Evolutionary conservation across 2,888 invertebrate species (phyloP).

Genomic region (Parnassius orleans): DNA sequence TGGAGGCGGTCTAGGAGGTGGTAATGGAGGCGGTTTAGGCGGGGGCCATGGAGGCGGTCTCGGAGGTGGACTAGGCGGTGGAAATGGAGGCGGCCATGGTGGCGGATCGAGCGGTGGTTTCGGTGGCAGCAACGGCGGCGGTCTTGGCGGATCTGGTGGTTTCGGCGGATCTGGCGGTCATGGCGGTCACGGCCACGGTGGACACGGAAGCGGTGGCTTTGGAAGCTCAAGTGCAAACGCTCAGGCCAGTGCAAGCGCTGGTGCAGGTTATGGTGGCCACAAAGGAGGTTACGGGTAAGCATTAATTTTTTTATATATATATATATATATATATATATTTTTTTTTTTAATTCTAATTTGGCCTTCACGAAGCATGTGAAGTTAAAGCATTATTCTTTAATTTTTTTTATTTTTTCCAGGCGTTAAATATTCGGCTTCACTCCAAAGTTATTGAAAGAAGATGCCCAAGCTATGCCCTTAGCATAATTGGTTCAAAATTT

Average conservation of each 20-base stretch:
- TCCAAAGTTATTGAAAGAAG: slow-evolving; percentile 1
- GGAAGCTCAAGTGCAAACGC: slow-evolving; percentile 31
- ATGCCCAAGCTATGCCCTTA: background rate
- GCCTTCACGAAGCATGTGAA: no score
- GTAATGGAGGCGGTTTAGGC: slow-evolving; percentile 19
- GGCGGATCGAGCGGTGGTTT: slow-evolving; percentile 26
- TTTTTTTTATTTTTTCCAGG: slow-evolving; percentile 16
- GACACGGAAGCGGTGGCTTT: slow-evolving; percentile 29
- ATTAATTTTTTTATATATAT: no score
- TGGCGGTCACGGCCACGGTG: slow-evolving; percentile 31
- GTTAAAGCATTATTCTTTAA: no score
- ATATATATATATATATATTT: background rate
- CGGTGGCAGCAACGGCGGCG: slow-evolving; percentile 28
- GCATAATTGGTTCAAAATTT: slow-evolving; percentile 7
- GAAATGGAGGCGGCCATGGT: slow-evolving; percentile 34
- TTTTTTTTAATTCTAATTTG: background rate
- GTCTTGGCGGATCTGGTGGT: slow-evolving; percentile 30
- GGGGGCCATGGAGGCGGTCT: slow-evolving; percentile 33
- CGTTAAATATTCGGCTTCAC: slow-evolving; percentile 8
- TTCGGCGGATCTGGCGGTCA: slow-evolving; percentile 34
- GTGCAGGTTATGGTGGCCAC: slow-evolving; percentile 27
- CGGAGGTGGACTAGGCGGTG: slow-evolving; percentile 31
- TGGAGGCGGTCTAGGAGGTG: slow-evolving; percentile 39
- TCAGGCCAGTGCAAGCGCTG: slow-evolving; percentile 32
- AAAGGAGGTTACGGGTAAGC: slow-evolving; percentile 30